Percentiles rank a stretch among this genome's conserved stretches.
phyloP scores from a whole-genome alignment of 2,113 vertebrate genomes.

The Rhea americana region DNA sequence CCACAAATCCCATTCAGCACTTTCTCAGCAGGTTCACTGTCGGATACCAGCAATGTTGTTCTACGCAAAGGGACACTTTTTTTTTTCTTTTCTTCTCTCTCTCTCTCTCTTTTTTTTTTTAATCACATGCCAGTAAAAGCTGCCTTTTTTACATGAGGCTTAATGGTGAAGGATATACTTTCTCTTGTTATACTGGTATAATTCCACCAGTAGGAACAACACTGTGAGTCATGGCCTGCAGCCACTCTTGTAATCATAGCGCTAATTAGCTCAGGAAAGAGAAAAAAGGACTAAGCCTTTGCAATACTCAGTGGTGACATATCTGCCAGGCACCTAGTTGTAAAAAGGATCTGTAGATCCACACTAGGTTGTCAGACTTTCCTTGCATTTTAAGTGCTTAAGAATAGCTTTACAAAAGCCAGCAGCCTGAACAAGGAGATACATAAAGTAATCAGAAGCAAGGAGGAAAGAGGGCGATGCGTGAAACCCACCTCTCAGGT shows the following conservation, averaged over 20 bases:
- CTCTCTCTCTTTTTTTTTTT: too few relatives aligned
- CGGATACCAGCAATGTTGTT: not conserved
- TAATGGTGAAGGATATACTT: not conserved
- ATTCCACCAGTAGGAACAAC: not conserved
- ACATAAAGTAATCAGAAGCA: not conserved
- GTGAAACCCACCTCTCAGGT: not conserved
- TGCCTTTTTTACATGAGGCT: not conserved
- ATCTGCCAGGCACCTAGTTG: not conserved
- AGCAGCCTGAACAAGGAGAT: not conserved
- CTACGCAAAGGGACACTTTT: not conserved
- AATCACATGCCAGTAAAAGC: not conserved
- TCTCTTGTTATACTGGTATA: not conserved
- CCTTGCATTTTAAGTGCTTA: not conserved
- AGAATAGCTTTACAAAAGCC: not conserved
- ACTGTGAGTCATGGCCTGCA: not conserved
- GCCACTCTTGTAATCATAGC: not conserved
- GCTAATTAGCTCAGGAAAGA: slow-evolving; percentile 11
- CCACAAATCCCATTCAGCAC: not conserved
- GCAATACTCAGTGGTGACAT: not conserved
- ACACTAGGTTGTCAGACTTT: not conserved
- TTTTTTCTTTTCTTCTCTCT: not conserved
- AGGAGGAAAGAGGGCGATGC: not conserved
- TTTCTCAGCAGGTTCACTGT: not conserved
- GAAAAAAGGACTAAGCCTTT: not conserved
- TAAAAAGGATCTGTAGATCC: not conserved